phyloP scores from a whole-genome alignment of 2,888 invertebrate species.

The Melikaiella ostensackeni region DNA sequence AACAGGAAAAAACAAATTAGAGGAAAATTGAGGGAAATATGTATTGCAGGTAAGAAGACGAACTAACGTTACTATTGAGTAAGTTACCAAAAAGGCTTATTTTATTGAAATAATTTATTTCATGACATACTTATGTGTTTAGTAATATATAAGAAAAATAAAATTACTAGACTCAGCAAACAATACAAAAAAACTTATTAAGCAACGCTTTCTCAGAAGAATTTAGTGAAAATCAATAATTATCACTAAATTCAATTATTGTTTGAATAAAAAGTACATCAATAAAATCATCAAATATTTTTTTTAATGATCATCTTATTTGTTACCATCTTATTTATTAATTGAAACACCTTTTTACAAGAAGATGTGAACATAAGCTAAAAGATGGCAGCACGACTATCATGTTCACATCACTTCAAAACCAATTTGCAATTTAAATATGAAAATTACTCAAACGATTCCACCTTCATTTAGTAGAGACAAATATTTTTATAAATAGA shows the following conservation, averaged over 20 bases:
- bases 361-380: conserved; percentile 1
- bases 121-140: not conserved
- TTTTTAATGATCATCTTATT: not conserved
- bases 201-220: not conserved
- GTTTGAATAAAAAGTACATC: too few species aligned
- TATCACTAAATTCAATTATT: too few species aligned
- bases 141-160: not conserved
- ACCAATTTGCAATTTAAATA: conserved; percentile 19
- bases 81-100: not conserved
- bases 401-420: not conserved
- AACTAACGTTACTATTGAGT: not conserved
- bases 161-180: not conserved
- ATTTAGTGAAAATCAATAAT: not conserved
- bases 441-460: conserved; percentile 17
- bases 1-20: not conserved
- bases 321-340: not conserved
- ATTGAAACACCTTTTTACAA: not conserved
- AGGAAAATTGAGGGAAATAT: conserved; percentile 2
- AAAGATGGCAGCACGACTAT: conserved; percentile 33
- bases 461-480: conserved; percentile 5
- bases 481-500: not conserved
- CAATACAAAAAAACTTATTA: not conserved
- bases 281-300: too few species aligned
- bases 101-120: not conserved
- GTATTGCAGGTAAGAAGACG: not conserved